Evolutionary conservation across 2,113 vertebrate genomes (phyloP).

Genomic region (Callipepla californica): DNA sequence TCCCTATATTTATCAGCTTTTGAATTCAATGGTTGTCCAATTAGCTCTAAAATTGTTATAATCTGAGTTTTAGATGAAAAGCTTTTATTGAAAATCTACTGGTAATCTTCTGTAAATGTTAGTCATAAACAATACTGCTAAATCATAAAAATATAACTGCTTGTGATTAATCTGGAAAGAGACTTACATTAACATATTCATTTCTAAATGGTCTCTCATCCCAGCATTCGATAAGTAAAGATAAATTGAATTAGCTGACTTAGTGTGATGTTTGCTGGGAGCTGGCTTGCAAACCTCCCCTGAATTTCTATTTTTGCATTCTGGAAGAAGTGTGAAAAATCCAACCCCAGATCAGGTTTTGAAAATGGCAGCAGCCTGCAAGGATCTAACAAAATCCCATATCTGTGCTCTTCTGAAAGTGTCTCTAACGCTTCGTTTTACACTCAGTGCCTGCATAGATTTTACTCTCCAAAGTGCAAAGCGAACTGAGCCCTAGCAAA

Average conservation of each 20-base stretch:
- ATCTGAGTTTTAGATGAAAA: conserved; percentile 54
- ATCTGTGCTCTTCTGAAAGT: rapidly evolving
- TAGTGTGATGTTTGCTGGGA: not conserved
- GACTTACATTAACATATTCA: conserved; percentile 1
- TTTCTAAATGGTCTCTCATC: conserved; percentile 49
- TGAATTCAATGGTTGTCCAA: conserved; percentile 9
- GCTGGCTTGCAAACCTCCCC: not conserved
- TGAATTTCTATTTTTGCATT: conserved; percentile 16
- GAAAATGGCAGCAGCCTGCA: not conserved
- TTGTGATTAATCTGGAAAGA: conserved; percentile 52
- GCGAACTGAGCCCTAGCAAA: not conserved
- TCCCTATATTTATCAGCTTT: conserved; percentile 38
- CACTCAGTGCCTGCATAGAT: not conserved
- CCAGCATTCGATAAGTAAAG: not conserved
- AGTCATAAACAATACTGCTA: conserved; percentile 48
- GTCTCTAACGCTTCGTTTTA: not conserved
- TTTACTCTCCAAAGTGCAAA: not conserved
- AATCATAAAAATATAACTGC: conserved; percentile 59
- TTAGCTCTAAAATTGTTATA: conserved; percentile 56
- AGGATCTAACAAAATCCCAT: not conserved
- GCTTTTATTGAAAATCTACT: conserved; percentile 37
- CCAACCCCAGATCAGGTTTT: not conserved
- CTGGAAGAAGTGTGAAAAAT: not conserved
- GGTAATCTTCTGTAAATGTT: conserved; percentile 46
- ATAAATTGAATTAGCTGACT: conserved; percentile 60